These are phyloP conservation scores for Cynopterus sphinx DNA, from an alignment of 2,797 vertebrate genomes.

Conservation along the genomic window DNA sequence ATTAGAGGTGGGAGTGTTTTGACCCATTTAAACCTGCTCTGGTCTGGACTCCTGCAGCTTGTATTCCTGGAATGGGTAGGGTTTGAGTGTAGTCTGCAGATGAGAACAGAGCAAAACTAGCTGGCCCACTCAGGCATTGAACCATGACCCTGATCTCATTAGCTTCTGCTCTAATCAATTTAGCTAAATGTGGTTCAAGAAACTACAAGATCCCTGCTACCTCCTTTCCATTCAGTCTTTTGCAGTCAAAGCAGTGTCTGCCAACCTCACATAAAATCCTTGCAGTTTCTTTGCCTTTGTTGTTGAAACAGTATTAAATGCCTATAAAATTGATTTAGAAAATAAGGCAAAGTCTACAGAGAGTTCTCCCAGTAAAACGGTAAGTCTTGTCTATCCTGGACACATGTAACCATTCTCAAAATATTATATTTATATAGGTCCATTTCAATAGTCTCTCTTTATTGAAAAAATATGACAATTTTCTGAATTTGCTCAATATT, in stretches of 20 bases:
- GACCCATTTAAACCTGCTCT: neutral
- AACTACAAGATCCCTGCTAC: neutral
- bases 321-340: neutral
- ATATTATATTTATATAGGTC: slow-evolving; percentile 10
- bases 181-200: neutral
- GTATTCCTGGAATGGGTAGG: neutral
- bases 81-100: neutral
- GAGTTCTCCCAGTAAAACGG: neutral
- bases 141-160: neutral
- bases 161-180: slow-evolving; percentile 6
- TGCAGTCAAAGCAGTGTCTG: neutral
- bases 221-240: neutral
- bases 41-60: neutral
- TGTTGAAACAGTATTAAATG: neutral
- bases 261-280: neutral
- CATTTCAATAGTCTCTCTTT: neutral
- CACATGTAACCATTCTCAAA: neutral
- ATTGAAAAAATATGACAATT: slow-evolving; percentile 55
- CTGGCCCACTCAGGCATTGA: neutral
- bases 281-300: slow-evolving; percentile 11
- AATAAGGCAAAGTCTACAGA: neutral
- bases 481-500: slow-evolving; percentile 43
- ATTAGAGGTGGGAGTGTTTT: neutral
- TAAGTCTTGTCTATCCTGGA: neutral
- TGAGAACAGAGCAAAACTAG: neutral